phyloP scores from a whole-genome alignment of 1,140 invertebrate species.

The Brachionus angularis region DNA sequence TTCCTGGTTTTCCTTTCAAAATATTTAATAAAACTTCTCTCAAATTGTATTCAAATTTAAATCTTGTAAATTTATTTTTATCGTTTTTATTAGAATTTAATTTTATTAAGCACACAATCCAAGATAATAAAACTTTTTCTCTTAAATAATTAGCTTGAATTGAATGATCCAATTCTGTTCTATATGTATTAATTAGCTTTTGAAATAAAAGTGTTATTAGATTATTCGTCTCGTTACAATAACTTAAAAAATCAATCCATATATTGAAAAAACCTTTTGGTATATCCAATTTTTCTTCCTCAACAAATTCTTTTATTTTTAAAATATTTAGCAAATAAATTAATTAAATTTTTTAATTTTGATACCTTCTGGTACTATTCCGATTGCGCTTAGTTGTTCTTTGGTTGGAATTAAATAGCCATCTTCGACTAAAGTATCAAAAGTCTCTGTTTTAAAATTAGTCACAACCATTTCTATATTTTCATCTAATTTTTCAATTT shows the following conservation, averaged over 20 bases:
- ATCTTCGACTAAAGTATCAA: slow-evolving; percentile 3
- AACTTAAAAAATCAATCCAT: slow-evolving; percentile 22
- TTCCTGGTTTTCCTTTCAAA: slow-evolving; percentile 4
- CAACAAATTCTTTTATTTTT: background rate
- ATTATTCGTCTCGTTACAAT: background rate
- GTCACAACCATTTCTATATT: background rate
- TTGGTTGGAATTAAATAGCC: slow-evolving; percentile 3
- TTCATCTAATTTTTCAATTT: background rate
- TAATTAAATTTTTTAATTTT: background rate
- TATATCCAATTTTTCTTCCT: slow-evolving; percentile 17
- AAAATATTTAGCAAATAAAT: background rate
- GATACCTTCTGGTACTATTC: slow-evolving; percentile 16
- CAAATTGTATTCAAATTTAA: slow-evolving; percentile 21
- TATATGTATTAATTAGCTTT: slow-evolving; percentile 14
- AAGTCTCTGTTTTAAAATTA: slow-evolving; percentile 10
- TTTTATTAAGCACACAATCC: slow-evolving; percentile 4
- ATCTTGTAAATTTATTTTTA: slow-evolving; percentile 26
- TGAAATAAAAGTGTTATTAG: background rate
- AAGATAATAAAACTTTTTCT: slow-evolving; percentile 27
- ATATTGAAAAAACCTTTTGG: slow-evolving; percentile 26
- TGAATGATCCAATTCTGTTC: background rate
- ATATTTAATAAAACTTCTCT: slow-evolving; percentile 3
- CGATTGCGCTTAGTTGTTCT: slow-evolving; percentile 13
- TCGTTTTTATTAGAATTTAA: slow-evolving; percentile 29
- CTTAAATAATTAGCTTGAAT: background rate